Conservation (phyloP, 2,113 vertebrate genomes). For the Arizona elegans region DNA sequence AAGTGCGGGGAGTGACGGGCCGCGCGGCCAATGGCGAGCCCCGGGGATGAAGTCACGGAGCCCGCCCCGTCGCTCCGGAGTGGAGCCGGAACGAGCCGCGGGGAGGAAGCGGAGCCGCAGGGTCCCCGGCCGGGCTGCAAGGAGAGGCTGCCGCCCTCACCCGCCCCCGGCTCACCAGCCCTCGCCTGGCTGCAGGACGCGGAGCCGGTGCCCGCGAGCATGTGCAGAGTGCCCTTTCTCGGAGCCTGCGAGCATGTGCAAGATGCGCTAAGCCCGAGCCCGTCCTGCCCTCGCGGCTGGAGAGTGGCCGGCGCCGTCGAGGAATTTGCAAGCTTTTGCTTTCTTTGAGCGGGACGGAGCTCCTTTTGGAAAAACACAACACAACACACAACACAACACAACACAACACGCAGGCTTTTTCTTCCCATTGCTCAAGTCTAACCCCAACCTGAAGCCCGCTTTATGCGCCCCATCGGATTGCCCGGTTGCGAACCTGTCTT, state of each 20-base stretch:
- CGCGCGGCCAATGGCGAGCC: conserved; percentile 42
- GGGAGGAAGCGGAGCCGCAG: neutral
- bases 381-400: too few species aligned
- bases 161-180: neutral
- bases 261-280: too few species aligned
- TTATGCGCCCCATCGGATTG: neutral
- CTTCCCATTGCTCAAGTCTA: neutral
- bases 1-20: conserved; percentile 55
- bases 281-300: neutral
- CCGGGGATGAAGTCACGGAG: conserved; percentile 34
- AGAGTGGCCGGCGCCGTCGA: neutral
- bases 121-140: neutral
- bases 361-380: neutral
- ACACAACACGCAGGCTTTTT: neutral
- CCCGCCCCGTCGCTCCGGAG: conserved; percentile 3
- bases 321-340: neutral
- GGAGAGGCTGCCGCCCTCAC: neutral
- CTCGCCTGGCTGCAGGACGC: neutral
- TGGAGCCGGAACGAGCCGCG: neutral
- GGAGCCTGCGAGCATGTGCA: too few species aligned
- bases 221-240: neutral
- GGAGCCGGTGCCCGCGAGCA: neutral
- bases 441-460: neutral
- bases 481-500: too few species aligned
- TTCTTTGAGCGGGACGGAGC: neutral